These are phyloP conservation scores for Cantharis rufa DNA, from an alignment of 2,888 invertebrate genomes.

Conservation along the genomic window DNA sequence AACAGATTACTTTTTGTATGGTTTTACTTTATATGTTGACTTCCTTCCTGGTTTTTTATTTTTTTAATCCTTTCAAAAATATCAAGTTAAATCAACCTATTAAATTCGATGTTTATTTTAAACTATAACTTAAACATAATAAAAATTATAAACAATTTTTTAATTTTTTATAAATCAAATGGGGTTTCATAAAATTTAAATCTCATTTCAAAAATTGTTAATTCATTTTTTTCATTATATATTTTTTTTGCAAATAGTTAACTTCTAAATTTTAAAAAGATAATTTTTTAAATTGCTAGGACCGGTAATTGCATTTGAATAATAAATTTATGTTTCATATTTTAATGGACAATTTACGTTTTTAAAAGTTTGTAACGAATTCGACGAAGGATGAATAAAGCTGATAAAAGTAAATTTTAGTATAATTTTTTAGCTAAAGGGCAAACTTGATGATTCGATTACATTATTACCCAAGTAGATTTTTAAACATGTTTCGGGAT, in stretches of 20 bases:
- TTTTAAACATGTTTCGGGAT: neutral
- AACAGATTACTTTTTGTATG: neutral
- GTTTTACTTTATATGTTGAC: neutral
- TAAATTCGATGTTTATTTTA: neutral
- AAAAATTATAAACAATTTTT: too few relatives aligned
- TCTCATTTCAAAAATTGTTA: neutral
- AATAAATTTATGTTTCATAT: neutral
- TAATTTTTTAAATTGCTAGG: neutral
- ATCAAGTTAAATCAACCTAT: neutral
- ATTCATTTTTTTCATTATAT: neutral
- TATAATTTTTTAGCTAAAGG: neutral
- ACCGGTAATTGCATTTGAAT: neutral
- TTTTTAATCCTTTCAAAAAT: neutral
- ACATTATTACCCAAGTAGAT: neutral
- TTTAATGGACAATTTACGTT: neutral
- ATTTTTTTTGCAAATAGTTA: neutral
- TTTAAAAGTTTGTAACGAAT: neutral
- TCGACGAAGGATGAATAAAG: neutral
- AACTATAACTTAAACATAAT: neutral
- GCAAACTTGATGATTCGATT: neutral
- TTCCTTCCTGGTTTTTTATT: neutral
- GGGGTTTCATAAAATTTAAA: neutral
- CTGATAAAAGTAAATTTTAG: neutral
- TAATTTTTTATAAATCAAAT: neutral
- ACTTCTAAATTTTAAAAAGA: neutral